Conservation (phyloP, 2,113 vertebrate species). For the Cairina moschata region DNA sequence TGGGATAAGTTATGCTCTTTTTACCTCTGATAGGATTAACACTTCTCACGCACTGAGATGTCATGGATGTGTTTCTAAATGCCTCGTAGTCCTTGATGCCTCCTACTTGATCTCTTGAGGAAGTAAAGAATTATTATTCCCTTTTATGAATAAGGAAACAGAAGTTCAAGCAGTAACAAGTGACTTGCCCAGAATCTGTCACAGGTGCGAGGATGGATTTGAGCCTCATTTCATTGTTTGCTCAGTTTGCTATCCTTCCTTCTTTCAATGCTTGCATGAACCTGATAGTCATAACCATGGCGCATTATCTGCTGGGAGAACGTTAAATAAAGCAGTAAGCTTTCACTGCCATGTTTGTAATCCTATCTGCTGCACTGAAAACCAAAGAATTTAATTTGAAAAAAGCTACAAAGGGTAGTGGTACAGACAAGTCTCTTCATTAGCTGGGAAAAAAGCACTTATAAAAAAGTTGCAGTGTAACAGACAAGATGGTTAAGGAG, state of each 20-base stretch:
- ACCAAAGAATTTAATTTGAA: neutral
- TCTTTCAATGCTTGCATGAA: neutral
- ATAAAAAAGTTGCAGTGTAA: neutral
- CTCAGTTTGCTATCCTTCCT: neutral
- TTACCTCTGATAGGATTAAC: neutral
- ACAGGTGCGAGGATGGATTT: neutral
- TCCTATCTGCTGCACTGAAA: neutral
- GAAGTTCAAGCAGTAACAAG: neutral
- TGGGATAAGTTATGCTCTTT: neutral
- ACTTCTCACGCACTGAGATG: neutral
- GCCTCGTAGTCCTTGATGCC: neutral
- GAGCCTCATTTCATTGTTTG: neutral
- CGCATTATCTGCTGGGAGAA: neutral
- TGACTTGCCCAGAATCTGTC: neutral
- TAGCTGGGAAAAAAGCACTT: neutral
- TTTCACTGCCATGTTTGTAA: neutral
- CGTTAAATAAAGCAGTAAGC: neutral
- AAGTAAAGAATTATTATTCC: neutral
- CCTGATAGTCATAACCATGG: neutral
- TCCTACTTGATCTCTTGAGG: neutral
- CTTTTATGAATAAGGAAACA: neutral
- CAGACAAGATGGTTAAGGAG: neutral
- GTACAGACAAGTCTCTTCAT: neutral
- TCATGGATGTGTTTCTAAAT: neutral
- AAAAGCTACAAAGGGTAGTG: neutral